phyloP scores from a whole-genome alignment of 2,113 vertebrate genomes.

The Columba livia region DNA sequence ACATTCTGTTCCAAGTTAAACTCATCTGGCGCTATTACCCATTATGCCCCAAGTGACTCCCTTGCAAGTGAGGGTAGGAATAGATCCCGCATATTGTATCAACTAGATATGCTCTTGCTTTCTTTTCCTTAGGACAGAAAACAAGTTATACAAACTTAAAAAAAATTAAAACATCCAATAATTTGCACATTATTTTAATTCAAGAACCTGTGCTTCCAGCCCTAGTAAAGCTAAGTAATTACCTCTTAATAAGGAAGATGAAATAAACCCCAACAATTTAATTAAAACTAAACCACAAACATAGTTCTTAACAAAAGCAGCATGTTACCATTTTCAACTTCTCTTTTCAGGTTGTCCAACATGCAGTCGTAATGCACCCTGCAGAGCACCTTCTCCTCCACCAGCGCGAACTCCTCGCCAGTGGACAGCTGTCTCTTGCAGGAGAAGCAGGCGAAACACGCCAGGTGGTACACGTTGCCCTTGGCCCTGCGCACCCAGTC shows the following conservation, averaged over 20 bases:
- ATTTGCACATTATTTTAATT: not conserved
- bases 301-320: not conserved
- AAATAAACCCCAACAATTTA: not conserved
- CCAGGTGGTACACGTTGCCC: constrained; percentile 95
- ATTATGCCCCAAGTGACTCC: not conserved
- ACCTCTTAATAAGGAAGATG: not conserved
- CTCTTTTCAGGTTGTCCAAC: constrained; percentile 96
- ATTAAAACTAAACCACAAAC: not conserved
- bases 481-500: constrained; percentile 98
- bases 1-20: not conserved
- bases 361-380: constrained; percentile 96
- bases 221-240: not conserved
- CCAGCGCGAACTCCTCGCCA: constrained; percentile 96
- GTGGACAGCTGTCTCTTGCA: constrained; percentile 98
- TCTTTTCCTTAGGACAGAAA: not conserved
- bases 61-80: not conserved
- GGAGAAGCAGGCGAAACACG: constrained; percentile 97
- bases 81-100: not conserved
- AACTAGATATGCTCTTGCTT: not conserved
- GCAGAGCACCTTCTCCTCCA: constrained; percentile 95
- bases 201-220: constrained; percentile 2
- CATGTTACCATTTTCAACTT: constrained; percentile 90
- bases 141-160: not conserved
- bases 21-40: not conserved
- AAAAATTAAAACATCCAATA: not conserved